Evolutionary conservation across 2,888 invertebrate genomes (phyloP), one percentile per base, ranked within the genome.

Genomic region (Phasia obesa): DNA sequence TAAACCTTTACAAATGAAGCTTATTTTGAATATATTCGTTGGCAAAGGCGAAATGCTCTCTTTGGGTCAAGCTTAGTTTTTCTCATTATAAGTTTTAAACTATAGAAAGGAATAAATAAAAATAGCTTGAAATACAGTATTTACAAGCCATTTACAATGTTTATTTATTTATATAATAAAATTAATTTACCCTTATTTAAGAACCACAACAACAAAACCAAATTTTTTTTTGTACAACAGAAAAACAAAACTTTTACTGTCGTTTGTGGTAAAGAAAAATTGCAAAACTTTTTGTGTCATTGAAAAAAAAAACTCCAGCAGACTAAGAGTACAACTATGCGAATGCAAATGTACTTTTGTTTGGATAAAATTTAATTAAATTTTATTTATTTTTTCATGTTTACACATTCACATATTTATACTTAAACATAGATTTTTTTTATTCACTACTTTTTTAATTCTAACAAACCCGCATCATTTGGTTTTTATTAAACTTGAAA

Each of bases 131-230:
- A 23, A 47, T 7, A 55, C 17, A 42, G n/a, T 49, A 47, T 55
- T 71, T 62, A 49, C 65, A 77, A 67, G 35, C 60, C 35, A 81
- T 67, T 81, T 62, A 77, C 67, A 69, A 49, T 27, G 13, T 38
- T 67, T 69, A n/a, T 62, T 60, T 77, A 57, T 69, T 69, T n/a
- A 77, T 57, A 67, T 70, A 19, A 44, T 0, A 19, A 59, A 59
- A 62, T 81, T 71, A 67, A 67, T 62, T 77, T 67, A 77, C 77
- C 77, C 73, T 57, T 69, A 82, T 82, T 77, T 69, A 59, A 21
- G 15, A 31, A 62, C 55, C 69, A 57, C 81, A 81, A 59, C 38
- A 27, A 47, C 13, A 11, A 25, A 44, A 53, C 23, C 21, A 25
- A 42, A 15, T 42, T 2, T 42, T n/a, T n/a, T n/a, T 3, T n/a